These are phyloP conservation scores for Mystacides longicornis DNA, from an alignment of 2,888 invertebrate species.

Conservation along the genomic window DNA sequence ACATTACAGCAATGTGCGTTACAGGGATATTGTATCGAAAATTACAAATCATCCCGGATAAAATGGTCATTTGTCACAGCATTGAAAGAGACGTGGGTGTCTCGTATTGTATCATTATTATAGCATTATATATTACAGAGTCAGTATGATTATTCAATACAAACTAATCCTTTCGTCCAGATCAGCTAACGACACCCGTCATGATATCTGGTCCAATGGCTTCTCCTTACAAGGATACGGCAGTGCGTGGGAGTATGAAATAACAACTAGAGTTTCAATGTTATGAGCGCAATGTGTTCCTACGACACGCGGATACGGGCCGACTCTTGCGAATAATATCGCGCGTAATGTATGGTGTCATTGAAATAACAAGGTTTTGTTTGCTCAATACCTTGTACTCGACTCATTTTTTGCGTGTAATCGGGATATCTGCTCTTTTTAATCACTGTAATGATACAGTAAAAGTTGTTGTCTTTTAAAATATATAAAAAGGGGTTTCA, in stretches of 20 bases:
- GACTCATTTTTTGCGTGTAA: too few relatives aligned
- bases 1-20: neutral
- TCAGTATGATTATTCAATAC: neutral
- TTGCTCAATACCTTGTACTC: neutral
- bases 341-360: neutral
- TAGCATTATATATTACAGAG: too few relatives aligned
- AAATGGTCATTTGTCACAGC: constrained; percentile 10
- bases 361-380: neutral
- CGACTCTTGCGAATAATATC: neutral
- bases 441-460: too few relatives aligned
- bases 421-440: too few relatives aligned
- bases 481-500: too few relatives aligned
- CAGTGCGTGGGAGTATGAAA: constrained; percentile 6
- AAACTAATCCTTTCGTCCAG: neutral
- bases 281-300: neutral
- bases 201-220: constrained; percentile 12
- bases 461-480: too few relatives aligned
- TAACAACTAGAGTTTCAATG: neutral
- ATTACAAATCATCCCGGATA: neutral
- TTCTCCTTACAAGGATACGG: constrained; percentile 20
- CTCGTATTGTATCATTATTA: too few relatives aligned
- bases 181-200: constrained; percentile 15
- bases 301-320: neutral
- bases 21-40: neutral
- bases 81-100: neutral